phyloP scores from a whole-genome alignment of 2,797 vertebrate species.

The Enteromius treurensis region DNA sequence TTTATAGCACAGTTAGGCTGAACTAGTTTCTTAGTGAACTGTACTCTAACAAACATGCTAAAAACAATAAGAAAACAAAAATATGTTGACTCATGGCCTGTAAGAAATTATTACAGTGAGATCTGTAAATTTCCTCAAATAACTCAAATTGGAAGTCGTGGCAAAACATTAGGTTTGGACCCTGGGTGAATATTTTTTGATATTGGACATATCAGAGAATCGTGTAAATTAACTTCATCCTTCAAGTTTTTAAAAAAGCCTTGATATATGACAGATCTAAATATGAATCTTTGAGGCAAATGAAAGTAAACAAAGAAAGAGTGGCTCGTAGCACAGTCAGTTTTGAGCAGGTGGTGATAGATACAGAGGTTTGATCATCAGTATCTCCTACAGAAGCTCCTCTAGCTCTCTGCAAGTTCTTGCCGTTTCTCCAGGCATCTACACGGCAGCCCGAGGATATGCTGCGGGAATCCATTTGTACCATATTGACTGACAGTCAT shows the following conservation, averaged over 20 bases:
- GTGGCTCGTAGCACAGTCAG: conserved; percentile 32
- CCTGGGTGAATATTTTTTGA: conserved; percentile 5
- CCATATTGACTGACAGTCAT: conserved; percentile 35
- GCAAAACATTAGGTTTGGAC: conserved; percentile 9
- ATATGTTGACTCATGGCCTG: not conserved
- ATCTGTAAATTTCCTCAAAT: not conserved
- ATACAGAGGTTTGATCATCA: conserved; percentile 30
- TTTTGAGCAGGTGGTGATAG: conserved; percentile 18
- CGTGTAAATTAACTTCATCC: conserved; percentile 10
- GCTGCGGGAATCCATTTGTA: not conserved
- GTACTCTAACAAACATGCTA: not conserved
- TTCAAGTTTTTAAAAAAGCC: conserved; percentile 22
- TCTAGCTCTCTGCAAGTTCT: conserved; percentile 24
- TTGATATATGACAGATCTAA: conserved; percentile 29
- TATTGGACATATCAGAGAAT: conserved; percentile 23
- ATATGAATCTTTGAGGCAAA: conserved; percentile 45
- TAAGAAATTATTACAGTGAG: not conserved
- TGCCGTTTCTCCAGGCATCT: conserved; percentile 1
- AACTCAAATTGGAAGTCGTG: not conserved
- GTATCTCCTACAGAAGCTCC: conserved; percentile 26
- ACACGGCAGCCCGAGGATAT: not conserved
- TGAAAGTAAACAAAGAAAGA: conserved; percentile 34
- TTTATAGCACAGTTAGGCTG: not conserved
- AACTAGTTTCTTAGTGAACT: not conserved
- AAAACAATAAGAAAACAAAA: not conserved